phyloP scores from a whole-genome alignment of 1,140 invertebrate genomes.

The Drosophila eugracilis region DNA sequence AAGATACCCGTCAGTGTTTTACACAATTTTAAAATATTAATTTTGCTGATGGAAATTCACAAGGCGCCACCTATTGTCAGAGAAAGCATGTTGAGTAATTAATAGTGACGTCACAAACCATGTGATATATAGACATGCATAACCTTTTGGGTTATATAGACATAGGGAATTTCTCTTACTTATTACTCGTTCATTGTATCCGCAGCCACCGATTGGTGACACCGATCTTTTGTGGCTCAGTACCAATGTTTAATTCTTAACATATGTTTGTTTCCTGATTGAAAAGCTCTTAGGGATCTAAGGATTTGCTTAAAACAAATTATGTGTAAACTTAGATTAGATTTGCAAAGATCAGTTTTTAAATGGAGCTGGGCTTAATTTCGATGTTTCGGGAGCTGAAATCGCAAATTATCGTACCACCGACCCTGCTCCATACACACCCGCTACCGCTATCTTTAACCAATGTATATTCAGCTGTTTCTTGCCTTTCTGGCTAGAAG shows the following conservation, averaged over 20 bases:
- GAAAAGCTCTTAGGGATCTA: conserved; percentile 6
- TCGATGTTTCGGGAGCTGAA: background rate
- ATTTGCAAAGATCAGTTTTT: conserved; percentile 47
- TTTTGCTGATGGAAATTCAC: no score
- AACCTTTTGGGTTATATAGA: conserved; percentile 59
- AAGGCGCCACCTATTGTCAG: no score
- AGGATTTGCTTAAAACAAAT: conserved; percentile 55
- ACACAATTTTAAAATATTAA: no score
- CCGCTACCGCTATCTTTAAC: background rate
- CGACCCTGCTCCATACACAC: background rate
- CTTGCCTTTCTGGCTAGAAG: conserved; percentile 48
- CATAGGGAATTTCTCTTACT: conserved; percentile 52
- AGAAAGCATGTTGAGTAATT: no score
- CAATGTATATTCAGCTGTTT: conserved; percentile 61
- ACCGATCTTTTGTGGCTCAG: no score
- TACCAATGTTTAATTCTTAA: no score
- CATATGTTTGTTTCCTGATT: conserved; percentile 4
- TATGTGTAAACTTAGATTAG: conserved; percentile 73
- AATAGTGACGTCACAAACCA: no score
- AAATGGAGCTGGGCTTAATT: conserved; percentile 6
- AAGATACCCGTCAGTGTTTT: no score
- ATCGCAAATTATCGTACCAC: conserved; percentile 58
- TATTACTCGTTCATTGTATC: conserved; percentile 45
- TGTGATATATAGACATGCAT: no score
- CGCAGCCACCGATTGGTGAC: no score